These are phyloP conservation scores for Cremastinae sp. DNA, from an alignment of 2,888 invertebrate species.

Conservation along the genomic window DNA sequence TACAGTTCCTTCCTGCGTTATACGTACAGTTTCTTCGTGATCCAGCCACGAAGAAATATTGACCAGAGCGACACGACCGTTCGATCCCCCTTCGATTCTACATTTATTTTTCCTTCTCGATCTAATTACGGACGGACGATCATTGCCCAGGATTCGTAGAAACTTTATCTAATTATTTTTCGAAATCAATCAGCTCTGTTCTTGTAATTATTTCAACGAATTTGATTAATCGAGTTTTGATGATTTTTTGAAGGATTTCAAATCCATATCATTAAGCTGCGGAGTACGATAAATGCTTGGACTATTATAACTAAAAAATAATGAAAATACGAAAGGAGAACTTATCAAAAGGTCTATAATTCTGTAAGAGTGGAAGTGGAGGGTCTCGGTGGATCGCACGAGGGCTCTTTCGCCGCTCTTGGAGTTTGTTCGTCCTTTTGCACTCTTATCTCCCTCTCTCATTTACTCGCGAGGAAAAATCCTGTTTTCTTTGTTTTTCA, in stretches of 20 bases:
- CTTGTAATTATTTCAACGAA: too few relatives aligned
- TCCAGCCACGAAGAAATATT: constrained; percentile 17
- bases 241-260: too few relatives aligned
- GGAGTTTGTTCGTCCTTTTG: constrained; percentile 49
- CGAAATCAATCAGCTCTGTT: too few relatives aligned
- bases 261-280: too few relatives aligned
- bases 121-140: not conserved
- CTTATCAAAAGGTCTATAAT: constrained; percentile 18
- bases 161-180: not conserved
- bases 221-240: too few relatives aligned
- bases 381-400: constrained; percentile 22
- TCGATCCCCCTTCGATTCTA: constrained; percentile 16
- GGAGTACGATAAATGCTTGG: too few relatives aligned
- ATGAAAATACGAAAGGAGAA: not conserved
- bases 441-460: constrained; percentile 55
- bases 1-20: constrained; percentile 66
- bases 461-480: constrained; percentile 50
- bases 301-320: not conserved
- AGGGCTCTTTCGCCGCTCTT: constrained; percentile 65
- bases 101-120: constrained; percentile 1
- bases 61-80: constrained; percentile 26
- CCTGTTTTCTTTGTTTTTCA: constrained; percentile 36
- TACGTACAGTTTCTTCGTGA: constrained; percentile 65
- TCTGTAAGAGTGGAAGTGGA: not conserved
- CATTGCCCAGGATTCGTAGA: too few relatives aligned